Evolutionary conservation across 2,888 invertebrate species (phyloP), one percentile per base, ranked within the genome.

Genomic region (Luperina testacea): DNA sequence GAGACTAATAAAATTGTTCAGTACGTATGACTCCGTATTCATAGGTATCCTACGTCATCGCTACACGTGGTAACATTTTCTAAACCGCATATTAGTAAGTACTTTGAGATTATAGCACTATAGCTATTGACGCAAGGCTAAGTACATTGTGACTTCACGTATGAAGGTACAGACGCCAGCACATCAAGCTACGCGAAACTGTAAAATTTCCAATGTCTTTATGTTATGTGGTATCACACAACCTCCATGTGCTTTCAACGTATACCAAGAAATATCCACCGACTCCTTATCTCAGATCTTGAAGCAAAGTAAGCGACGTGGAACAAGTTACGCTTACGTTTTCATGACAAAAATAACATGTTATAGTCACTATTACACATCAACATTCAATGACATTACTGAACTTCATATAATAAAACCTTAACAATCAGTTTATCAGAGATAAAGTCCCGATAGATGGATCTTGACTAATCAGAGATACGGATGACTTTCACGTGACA

Each of bases 381-480:
- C 20, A 57, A 24, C 27, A 51, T 71, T n/a, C 27, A 48, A 73
- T 68, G 15, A 42, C 8, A 69, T 27, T 69, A 51, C 11, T 32
- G 7, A 69, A 85, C 72, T 64, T 42, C 61, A 78, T 78, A 67
- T 13, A 80, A 51, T 38, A 71, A 73, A 61, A 72, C 20, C 27
- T 32, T 79, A n/a, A 72, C n/a, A 72, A 75, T 70, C 24, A 63
- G 51, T 78, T 48, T 69, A 83, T 73, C 72, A 64, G 42, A 61
- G 83, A 84, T 83, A 78, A 75, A n/a, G 51, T 51, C 13, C 38
- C 11, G 72, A 86, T 75, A 72, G 42, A 57, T 42, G 45, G 73
- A 72, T 83, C 80, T 87, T 42, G 11, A 9, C 42, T 79, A 71
- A 84, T 87, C 84, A 65, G 0, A 79, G 79, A 83, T 80, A 84